Evolutionary conservation across 2,113 vertebrate species (phyloP), one percentile per base, ranked within the genome.

Genomic region (Myrmophylax atrothorax): DNA sequence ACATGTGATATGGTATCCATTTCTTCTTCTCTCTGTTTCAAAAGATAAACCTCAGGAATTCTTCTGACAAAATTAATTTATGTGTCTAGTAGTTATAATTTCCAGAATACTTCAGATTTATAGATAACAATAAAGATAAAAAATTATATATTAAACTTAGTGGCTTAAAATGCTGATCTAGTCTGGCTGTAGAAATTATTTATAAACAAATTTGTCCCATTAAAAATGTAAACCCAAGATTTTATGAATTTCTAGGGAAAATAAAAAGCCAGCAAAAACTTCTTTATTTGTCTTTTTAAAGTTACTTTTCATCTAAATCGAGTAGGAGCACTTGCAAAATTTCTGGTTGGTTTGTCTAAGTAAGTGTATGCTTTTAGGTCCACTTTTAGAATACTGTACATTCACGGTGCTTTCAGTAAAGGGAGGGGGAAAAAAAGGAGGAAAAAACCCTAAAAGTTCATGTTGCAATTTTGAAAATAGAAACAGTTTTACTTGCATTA

Each of bases 221-320:
- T 52, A 55, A 81, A 87, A 81, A 52, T 24, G 4, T 33, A 81
- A 89, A 70, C 1, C 4, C 5, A 67, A 47, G 1, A 2, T n/a
- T 59, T 93, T 63, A 25, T 84, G 31, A 50, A 46, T 64, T 91
- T 72, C 5, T 15, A 42, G 31, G 16, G 3, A 3, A 12, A 82
- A 17, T 7, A 72, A 49, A 58, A 53, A 35, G 2, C 0, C 7
- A 83, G 2, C 1, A 1, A 35, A 46, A 55, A 40, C 1, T 1
- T 1, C 6, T 67, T 53, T 53, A 38, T 66, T 86, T 74, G 7
- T 31, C 2, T 46, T 64, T 69, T 84, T 9, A 23, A 75, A 53
- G 42, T 89, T 82, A 19, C 1, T 77, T 91, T 52, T 62, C 2
- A 42, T 70, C 19, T 7, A 88, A 91, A 74, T 37, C 13, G 42